A percentile compares a stretch with the other conserved stretches of the same genome.
Evolutionary conservation across 2,888 invertebrate genomes (phyloP).

Genomic region (Agrotis exclamationis): DNA sequence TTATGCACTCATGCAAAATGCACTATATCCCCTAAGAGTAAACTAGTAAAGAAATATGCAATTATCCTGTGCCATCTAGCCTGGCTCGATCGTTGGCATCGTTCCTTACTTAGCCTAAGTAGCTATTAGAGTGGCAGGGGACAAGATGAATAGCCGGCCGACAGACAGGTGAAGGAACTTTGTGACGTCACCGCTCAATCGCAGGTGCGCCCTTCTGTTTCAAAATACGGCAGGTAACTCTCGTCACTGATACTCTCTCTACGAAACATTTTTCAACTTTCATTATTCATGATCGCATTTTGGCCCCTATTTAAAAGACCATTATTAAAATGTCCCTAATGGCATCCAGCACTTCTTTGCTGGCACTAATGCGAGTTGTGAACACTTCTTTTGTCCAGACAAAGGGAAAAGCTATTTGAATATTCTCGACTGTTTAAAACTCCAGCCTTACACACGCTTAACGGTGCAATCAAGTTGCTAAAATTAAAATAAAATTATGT

Average conservation of each 20-base stretch:
- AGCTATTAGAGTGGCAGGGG: constrained; percentile 67
- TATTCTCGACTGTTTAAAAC: constrained; percentile 73
- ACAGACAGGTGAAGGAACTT: constrained; percentile 82
- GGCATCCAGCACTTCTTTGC: constrained; percentile 73
- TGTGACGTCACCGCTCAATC: constrained; percentile 75
- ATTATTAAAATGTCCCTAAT: constrained; percentile 77
- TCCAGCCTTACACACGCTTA: constrained; percentile 68
- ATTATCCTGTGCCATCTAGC: constrained; percentile 52
- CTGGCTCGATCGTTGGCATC: constrained; percentile 63
- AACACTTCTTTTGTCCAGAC: constrained; percentile 78
- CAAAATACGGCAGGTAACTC: constrained; percentile 69
- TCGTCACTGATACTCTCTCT: constrained; percentile 53
- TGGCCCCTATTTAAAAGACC: constrained; percentile 67
- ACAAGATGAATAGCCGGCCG: constrained; percentile 70
- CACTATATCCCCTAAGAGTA: background rate
- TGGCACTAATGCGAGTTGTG: constrained; percentile 79
- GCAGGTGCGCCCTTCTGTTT: constrained; percentile 80
- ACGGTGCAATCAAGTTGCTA: constrained; percentile 59
- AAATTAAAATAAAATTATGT: constrained; percentile 55
- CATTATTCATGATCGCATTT: constrained; percentile 64
- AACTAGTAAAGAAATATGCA: constrained; percentile 29
- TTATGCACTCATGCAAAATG: constrained; percentile 1
- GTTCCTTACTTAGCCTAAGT: constrained; percentile 68
- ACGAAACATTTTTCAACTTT: constrained; percentile 66
- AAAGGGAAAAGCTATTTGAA: constrained; percentile 77